Percentiles rank a stretch among this genome's conserved stretches.
phyloP scores from a whole-genome alignment of 2,113 vertebrate species.

The Python bivittatus region DNA sequence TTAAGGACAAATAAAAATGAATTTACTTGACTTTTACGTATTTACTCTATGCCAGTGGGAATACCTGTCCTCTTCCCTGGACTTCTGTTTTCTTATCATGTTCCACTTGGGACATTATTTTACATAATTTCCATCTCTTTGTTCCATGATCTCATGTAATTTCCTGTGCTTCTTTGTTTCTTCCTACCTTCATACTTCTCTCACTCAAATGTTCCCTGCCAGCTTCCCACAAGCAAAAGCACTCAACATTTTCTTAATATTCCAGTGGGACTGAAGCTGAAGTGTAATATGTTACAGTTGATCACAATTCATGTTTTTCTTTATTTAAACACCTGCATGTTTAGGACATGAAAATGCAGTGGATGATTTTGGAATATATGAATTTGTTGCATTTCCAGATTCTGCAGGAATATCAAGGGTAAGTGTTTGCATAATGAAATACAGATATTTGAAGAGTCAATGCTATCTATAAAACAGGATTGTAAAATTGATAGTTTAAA shows the following conservation, averaged over 20 bases:
- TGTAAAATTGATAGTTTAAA: not conserved
- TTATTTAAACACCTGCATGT: conserved; percentile 52
- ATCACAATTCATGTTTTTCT: not conserved
- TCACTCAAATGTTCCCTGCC: not conserved
- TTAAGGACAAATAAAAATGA: not conserved
- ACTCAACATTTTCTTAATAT: not conserved
- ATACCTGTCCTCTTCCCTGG: not conserved
- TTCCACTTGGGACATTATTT: not conserved
- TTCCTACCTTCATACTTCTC: not conserved
- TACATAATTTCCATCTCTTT: not conserved
- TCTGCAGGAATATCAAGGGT: conserved; percentile 82
- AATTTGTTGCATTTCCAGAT: conserved; percentile 90
- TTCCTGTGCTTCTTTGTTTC: not conserved
- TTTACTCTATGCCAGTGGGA: not conserved
- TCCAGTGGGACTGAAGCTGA: not conserved
- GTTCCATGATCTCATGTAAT: not conserved
- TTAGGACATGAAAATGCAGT: conserved; percentile 91
- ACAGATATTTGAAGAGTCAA: rapidly evolving
- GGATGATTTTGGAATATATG: conserved; percentile 96
- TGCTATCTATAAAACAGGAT: not conserved
- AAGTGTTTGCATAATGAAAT: conserved; percentile 53
- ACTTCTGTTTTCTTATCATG: not conserved
- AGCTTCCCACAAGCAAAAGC: too few relatives aligned
- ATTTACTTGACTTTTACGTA: not conserved
- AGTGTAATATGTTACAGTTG: not conserved